Evolutionary conservation across 1,140 invertebrate species (phyloP), one percentile per base, ranked within the genome.

Genomic region (Drosophila varians): DNA sequence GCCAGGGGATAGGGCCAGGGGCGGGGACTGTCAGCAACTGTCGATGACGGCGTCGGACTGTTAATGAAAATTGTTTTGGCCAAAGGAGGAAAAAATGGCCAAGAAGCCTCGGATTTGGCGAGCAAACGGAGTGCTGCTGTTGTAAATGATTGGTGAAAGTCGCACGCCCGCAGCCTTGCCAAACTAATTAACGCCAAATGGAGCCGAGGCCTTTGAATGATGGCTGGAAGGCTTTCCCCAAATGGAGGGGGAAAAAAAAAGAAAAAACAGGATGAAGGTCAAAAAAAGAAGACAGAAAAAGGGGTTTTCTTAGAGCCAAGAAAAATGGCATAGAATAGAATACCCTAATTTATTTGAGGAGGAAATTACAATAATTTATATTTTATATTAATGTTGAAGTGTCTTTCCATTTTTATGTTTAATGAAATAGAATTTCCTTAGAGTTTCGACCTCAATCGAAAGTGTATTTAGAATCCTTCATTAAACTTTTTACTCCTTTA

Each of bases 151-250:
- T 84, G 79, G 79, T 60, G 70, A 60, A 78, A 83, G 71, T 79
- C 72, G 64, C 57, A 72, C 62, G 80, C 80, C 80, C 76, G 68
- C 76, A 86, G 80, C 76, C 68, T 70, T 80, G 40, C 72, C 68
- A 86, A 86, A 86, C 80, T 86, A 86, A 86, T 86, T 86, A 86
- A 80, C 82, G 80, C 80, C 82, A 70, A 84, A 66, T 77, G 80
- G 70, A 73, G 43, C 36, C 34, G 31, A 54, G 70, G 21, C 53
- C 47, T 60, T 75, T 69, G 72, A 76, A 65, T 65, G 65, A 78
- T 62, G 72, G 45, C 55, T 51, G 19, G 46, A 38, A 28, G 54
- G 16, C 31, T 21, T 42, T 31, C 18, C 18, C 45, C 18, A 40
- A 60, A n/a, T n/a, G 28, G 8, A 12, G 2, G 38, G 40, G 26